These are phyloP conservation scores for Elysia crispata DNA, from an alignment of 2,888 invertebrate species.

Conservation along the genomic window DNA sequence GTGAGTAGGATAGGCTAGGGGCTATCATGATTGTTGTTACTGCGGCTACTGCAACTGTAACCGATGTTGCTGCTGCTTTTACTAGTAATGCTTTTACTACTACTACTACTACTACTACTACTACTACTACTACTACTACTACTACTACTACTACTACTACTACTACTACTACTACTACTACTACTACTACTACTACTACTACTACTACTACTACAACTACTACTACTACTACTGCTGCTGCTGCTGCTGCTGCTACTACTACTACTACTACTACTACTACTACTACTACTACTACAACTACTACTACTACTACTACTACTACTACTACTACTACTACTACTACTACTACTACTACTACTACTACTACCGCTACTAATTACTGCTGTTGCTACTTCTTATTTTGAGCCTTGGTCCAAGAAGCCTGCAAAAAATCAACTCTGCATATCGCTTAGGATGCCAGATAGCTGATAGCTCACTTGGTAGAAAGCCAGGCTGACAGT, in stretches of 20 bases:
- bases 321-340: slow-evolving; percentile 1
- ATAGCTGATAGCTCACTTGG: too few species aligned
- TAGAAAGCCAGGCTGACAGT: too few species aligned
- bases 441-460: too few species aligned
- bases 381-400: slow-evolving; percentile 10
- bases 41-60: background rate
- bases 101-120: slow-evolving; percentile 5
- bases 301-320: background rate
- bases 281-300: background rate
- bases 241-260: slow-evolving; percentile 5
- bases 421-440: too few species aligned
- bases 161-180: background rate
- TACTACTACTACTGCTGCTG: slow-evolving; percentile 11
- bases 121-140: slow-evolving; percentile 13
- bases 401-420: too few species aligned
- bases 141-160: slow-evolving; percentile 17
- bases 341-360: slow-evolving; percentile 20
- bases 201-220: background rate
- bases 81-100: background rate
- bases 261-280: slow-evolving; percentile 20
- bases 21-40: too few species aligned
- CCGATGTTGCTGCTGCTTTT: background rate
- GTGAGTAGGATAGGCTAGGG: too few species aligned
- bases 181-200: background rate
- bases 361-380: slow-evolving; percentile 17